Percentiles rank a stretch among this genome's conserved stretches.
Evolutionary conservation across 2,888 invertebrate genomes (phyloP).

Genomic region (Tanytarsus gracilentus): DNA sequence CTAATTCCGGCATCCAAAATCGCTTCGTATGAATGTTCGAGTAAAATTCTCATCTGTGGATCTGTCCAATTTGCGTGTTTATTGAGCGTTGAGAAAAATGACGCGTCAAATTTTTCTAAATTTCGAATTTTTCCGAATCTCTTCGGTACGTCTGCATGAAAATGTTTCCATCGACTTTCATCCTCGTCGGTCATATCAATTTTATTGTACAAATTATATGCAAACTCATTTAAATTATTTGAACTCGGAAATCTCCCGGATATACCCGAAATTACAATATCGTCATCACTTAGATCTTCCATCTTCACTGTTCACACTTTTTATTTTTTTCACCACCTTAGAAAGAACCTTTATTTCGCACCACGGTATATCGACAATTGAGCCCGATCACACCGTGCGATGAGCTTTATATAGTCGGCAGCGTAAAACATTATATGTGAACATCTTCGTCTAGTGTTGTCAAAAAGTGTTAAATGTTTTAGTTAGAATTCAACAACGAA

Average conservation of each 20-base stretch:
- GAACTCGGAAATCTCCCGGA: constrained; percentile 55
- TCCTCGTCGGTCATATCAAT: constrained; percentile 50
- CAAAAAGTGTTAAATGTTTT: no score
- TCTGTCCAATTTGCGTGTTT: constrained; percentile 46
- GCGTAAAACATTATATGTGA: no score
- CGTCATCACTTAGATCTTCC: constrained; percentile 34
- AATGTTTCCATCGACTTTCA: constrained; percentile 42
- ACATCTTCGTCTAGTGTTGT: no score
- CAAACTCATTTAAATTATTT: constrained; percentile 50
- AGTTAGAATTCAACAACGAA: no score
- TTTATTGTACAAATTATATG: constrained; percentile 47
- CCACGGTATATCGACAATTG: no score
- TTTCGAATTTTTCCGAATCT: constrained; percentile 45
- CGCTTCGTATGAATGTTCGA: constrained; percentile 54
- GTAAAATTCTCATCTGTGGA: constrained; percentile 49
- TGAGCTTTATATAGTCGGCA: no score
- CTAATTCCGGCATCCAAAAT: constrained; percentile 65
- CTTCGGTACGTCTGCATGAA: constrained; percentile 45
- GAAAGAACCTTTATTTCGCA: no score
- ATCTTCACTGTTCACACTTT: neutral
- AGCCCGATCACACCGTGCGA: no score
- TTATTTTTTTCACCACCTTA: no score
- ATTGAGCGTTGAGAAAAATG: constrained; percentile 45
- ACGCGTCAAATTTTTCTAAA: constrained; percentile 46
- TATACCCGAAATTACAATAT: constrained; percentile 47